A percentile compares a stretch with the other conserved stretches of the same genome.
These are phyloP conservation scores for Grammomys dolichurus DNA, from an alignment of 2,113 vertebrate genomes.

Conservation along the genomic window DNA sequence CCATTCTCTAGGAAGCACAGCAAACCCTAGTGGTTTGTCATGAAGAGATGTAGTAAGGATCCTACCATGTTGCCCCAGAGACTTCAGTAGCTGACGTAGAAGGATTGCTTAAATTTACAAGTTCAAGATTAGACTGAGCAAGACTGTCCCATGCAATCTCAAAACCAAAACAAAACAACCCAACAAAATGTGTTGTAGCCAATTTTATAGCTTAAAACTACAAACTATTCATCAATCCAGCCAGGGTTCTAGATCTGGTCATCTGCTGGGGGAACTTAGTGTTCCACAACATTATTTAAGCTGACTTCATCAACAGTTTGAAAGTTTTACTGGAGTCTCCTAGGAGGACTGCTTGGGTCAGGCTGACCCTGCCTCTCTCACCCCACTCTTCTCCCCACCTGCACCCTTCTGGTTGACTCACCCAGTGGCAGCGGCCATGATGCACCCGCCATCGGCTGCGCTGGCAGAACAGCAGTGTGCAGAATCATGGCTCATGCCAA, in stretches of 20 bases:
- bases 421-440: constrained; percentile 99
- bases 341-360: no score
- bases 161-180: background rate
- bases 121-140: background rate
- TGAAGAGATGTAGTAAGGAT: background rate
- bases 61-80: background rate
- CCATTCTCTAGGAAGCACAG: background rate
- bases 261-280: background rate
- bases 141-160: background rate
- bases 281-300: background rate
- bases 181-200: background rate
- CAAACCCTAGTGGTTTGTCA: background rate
- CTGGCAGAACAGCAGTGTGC: constrained; percentile 91
- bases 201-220: background rate
- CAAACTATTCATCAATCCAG: background rate
- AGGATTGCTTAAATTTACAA: background rate
- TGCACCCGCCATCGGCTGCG: constrained; percentile 95
- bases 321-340: background rate
- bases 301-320: background rate
- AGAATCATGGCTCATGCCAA: constrained; percentile 97
- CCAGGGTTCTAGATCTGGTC: background rate
- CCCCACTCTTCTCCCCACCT: no score
- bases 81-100: no score
- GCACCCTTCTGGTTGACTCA: constrained; percentile 78
- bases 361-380: fast-evolving